phyloP scores from a whole-genome alignment of 2,797 vertebrate species.

The Cygnus olor region DNA sequence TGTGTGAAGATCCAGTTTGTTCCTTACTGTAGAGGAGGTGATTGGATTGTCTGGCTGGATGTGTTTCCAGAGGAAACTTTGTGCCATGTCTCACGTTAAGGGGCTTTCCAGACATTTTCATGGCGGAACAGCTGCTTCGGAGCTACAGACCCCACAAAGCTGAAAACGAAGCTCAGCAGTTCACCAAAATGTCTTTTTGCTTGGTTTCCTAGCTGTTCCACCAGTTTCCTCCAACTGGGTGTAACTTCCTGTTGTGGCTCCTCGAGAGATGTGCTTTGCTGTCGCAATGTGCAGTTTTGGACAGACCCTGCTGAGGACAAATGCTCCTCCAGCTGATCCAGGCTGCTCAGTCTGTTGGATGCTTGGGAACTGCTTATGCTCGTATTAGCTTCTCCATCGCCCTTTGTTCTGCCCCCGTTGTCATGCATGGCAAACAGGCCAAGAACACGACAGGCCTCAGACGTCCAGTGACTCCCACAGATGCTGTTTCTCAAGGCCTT shows the following conservation, averaged over 20 bases:
- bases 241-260: not conserved
- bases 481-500: not conserved
- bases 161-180: not conserved
- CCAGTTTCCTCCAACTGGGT: not conserved
- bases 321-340: not conserved
- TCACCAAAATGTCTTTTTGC: not conserved
- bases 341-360: not conserved
- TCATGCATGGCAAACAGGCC: accelerated
- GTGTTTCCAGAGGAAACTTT: not conserved
- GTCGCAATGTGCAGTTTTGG: not conserved
- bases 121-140: not conserved
- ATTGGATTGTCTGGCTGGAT: not conserved
- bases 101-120: not conserved
- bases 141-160: not conserved
- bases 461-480: not conserved
- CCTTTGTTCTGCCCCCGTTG: not conserved
- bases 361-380: not conserved
- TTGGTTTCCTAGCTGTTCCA: not conserved
- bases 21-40: not conserved
- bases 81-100: not conserved
- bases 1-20: not conserved
- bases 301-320: not conserved
- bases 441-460: not conserved
- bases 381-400: not conserved
- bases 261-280: not conserved